Base-by-base conservation (phyloP, 37 sponge, comb jelly and placozoan genomes). In the Aplysina aerophoba region DNA sequence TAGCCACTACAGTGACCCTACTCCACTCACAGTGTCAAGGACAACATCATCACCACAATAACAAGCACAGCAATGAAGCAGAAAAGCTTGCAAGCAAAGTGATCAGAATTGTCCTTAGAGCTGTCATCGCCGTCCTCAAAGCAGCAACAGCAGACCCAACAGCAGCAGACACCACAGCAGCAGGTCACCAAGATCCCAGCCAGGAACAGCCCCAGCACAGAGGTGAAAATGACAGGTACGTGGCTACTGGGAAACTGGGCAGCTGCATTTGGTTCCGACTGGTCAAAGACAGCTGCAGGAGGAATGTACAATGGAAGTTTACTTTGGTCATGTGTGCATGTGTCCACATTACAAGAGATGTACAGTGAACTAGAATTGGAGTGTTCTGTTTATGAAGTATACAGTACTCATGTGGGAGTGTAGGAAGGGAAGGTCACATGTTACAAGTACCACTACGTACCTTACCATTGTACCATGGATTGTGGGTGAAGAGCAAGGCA, bases 61-160 rank as follows among this genome's bases (percentile, higher is more conserved):
- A 75, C 78, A 8, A 75, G 54, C n/a, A 75, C 15, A 17, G n/a
- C 44, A 4, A 75, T 75, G 25, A 75, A 75, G 22, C 50, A 36
- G 3, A 41, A 19, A 1, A 75, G 20, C n/a, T 25, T 24, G 4
- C 37, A 25, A 13, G 16, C n/a, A 36, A 24, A 41, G 35, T 75
- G 8, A 36, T 50, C 54, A 19, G 53, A 41, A 14, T 24, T n/a
- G 21, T 44, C 16, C 24, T 41, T 36, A 50, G 8, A 30, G 25
- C 39, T 44, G 21, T 75, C 78, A 22, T 75, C 78, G 50, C 41
- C 53, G 4, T 75, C 53, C 50, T 41, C n/a, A 41, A 36, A 75
- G n/a, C 44, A 40, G 40, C 78, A 75, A 41, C 78, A 75, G 14
- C 78, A 75, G 53, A 53, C 39, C 78, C 78, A 75, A 11, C 50